These are phyloP conservation scores for Hippoglossus stenolepis DNA, from an alignment of 2,113 vertebrate species.

Conservation along the genomic window DNA sequence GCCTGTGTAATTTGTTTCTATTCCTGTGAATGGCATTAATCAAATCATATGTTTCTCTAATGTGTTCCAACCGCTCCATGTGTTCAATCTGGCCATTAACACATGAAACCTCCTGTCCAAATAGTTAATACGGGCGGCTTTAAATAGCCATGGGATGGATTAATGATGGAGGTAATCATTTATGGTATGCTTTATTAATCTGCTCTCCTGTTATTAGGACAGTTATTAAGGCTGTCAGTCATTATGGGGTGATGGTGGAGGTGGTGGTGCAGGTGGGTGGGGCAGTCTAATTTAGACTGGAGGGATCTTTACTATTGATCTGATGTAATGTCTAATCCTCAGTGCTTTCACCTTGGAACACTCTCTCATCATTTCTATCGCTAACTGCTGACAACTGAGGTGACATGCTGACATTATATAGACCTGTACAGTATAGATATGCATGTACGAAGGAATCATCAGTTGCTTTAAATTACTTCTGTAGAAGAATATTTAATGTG, in stretches of 20 bases:
- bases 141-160: conserved; percentile 76
- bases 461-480: no score
- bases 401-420: conserved; percentile 7
- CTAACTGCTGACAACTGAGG: conserved; percentile 29
- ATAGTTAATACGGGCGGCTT: conserved; percentile 71
- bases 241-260: conserved; percentile 25
- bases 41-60: conserved; percentile 62
- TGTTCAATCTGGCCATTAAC: conserved; percentile 67
- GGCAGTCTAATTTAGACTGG: conserved; percentile 40
- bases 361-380: conserved; percentile 28
- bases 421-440: background rate
- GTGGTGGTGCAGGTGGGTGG: conserved; percentile 29
- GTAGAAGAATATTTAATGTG: background rate
- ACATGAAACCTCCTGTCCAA: conserved; percentile 73
- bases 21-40: conserved; percentile 68
- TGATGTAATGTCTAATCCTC: conserved; percentile 36
- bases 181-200: conserved; percentile 78
- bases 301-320: conserved; percentile 63
- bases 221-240: conserved; percentile 73
- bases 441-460: background rate
- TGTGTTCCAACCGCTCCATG: conserved; percentile 36
- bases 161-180: conserved; percentile 79
- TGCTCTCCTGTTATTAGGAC: conserved; percentile 68
- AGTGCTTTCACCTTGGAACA: conserved; percentile 31
- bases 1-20: conserved; percentile 55